A percentile compares a stretch with the other conserved stretches of the same genome.
These are phyloP conservation scores for Caenorhabditis briggsae DNA, from an alignment of 1,140 invertebrate genomes.

Conservation along the genomic window DNA sequence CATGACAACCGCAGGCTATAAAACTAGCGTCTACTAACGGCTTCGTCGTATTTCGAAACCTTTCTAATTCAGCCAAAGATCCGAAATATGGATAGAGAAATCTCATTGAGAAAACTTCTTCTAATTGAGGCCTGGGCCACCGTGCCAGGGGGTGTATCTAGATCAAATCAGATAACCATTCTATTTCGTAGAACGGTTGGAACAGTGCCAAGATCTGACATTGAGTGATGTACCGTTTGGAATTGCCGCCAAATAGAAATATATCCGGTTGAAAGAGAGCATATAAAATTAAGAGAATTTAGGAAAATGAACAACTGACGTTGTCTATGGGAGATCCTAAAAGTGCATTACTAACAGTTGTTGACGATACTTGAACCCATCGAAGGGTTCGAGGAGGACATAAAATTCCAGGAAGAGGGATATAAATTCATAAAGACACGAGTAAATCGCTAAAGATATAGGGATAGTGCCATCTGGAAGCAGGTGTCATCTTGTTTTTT, in stretches of 20 bases:
- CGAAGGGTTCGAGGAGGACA: background rate
- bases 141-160: constrained; percentile 32
- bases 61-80: background rate
- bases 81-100: constrained; percentile 9
- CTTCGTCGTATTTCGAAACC: constrained; percentile 44
- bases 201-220: constrained; percentile 33
- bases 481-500: constrained; percentile 35
- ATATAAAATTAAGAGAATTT: background rate
- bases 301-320: constrained; percentile 36
- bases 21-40: background rate
- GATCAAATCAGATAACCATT: constrained; percentile 49
- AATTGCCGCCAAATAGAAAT: constrained; percentile 35
- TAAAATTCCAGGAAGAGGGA: background rate
- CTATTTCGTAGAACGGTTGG: constrained; percentile 15
- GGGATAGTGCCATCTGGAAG: constrained; percentile 28
- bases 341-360: constrained; percentile 35
- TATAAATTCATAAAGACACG: constrained; percentile 38
- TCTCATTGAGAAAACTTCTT: constrained; percentile 39
- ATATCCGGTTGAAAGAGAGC: background rate
- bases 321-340: background rate
- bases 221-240: background rate
- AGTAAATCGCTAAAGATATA: constrained; percentile 13
- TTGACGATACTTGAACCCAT: background rate
- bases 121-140: constrained; percentile 39
- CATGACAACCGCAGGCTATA: background rate